Evolutionary conservation across 2,888 invertebrate species (phyloP).

Genomic region (Oxyscelio sp.): DNA sequence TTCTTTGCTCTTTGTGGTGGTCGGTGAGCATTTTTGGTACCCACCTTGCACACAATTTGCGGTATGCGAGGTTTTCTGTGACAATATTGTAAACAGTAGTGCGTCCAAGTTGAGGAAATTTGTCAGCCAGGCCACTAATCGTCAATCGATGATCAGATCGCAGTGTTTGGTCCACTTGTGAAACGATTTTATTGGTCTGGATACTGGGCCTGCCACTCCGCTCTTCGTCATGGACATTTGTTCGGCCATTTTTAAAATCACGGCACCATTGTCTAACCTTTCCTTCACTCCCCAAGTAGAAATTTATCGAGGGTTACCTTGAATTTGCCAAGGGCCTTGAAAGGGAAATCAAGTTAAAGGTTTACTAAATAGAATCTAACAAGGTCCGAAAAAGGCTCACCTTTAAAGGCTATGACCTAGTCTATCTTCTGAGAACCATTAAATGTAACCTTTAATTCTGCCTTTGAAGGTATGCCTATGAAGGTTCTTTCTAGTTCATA

Average conservation of each 20-base stretch:
- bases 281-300: too few species aligned
- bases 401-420: too few species aligned
- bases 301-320: too few species aligned
- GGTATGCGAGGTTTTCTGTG: background rate
- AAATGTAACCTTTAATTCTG: too few species aligned
- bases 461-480: too few species aligned
- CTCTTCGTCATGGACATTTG: slow-evolving; percentile 8
- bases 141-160: background rate
- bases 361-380: too few species aligned
- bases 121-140: background rate
- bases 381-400: too few species aligned
- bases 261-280: slow-evolving; percentile 6
- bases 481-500: too few species aligned
- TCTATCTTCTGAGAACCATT: too few species aligned
- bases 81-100: background rate
- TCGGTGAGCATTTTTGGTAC: slow-evolving; percentile 13
- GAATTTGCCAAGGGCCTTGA: too few species aligned
- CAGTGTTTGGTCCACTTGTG: background rate
- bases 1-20: too few species aligned
- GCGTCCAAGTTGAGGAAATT: background rate
- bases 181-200: background rate
- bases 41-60: background rate
- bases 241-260: slow-evolving; percentile 1
- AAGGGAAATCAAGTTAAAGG: too few species aligned
- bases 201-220: slow-evolving; percentile 13